A percentile compares a stretch with the other conserved stretches of the same genome.
Evolutionary conservation across 2,888 invertebrate genomes (phyloP).

Genomic region (Drosophila tanythrix): DNA sequence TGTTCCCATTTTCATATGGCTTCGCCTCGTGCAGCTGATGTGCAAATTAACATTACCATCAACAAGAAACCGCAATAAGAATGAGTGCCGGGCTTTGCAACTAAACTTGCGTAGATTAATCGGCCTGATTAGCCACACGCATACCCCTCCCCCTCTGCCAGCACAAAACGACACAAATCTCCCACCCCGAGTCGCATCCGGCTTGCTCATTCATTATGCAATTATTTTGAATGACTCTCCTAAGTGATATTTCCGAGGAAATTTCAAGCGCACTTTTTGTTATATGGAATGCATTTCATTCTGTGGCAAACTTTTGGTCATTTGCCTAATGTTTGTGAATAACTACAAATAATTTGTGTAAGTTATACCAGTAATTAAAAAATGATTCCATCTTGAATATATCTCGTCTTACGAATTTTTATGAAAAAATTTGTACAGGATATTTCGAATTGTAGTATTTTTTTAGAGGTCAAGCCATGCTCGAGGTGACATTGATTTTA

Average conservation of each 20-base stretch:
- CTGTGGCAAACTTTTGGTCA: background rate
- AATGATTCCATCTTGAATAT: background rate
- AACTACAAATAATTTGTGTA: background rate
- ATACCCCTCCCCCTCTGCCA: constrained; percentile 3
- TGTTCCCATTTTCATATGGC: constrained; percentile 39
- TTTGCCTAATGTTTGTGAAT: constrained; percentile 7
- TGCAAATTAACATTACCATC: constrained; percentile 79
- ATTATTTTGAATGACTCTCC: constrained; percentile 83
- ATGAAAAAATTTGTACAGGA: background rate
- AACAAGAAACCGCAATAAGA: constrained; percentile 46
- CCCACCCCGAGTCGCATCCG: constrained; percentile 26
- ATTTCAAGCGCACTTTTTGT: constrained; percentile 33
- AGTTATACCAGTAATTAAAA: background rate
- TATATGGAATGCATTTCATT: constrained; percentile 32
- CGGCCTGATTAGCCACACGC: constrained; percentile 77
- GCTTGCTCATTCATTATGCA: constrained; percentile 76
- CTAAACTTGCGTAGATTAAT: constrained; percentile 76
- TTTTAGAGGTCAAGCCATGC: background rate
- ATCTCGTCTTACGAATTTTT: background rate
- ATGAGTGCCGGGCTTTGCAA: constrained; percentile 26
- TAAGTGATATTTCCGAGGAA: constrained; percentile 77
- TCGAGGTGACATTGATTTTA: background rate
- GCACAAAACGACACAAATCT: background rate
- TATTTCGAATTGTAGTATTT: background rate
- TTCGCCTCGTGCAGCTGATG: constrained; percentile 50